These are phyloP conservation scores for Zaprionus tsacasi DNA, from an alignment of 1,140 invertebrate species.

Conservation along the genomic window DNA sequence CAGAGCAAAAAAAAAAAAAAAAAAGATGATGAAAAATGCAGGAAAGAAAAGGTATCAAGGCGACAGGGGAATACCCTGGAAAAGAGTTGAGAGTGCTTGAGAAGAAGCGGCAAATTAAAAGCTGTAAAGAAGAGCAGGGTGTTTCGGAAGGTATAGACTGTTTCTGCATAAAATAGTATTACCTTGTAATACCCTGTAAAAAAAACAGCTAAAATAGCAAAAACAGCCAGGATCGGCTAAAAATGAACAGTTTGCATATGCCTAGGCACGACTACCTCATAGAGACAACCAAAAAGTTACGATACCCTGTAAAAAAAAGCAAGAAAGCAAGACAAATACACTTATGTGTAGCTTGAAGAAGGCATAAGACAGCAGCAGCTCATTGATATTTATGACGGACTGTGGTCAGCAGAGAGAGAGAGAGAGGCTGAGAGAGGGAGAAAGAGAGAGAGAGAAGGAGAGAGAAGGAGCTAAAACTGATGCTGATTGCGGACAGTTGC, in stretches of 20 bases:
- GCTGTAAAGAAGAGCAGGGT: no score
- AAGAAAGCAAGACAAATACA: not conserved
- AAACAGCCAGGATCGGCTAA: no score
- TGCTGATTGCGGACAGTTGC: constrained; percentile 40
- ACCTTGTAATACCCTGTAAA: no score
- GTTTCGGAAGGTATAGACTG: no score
- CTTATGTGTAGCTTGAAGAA: not conserved
- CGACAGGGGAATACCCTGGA: no score
- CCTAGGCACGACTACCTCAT: not conserved
- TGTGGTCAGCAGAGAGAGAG: not conserved
- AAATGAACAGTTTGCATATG: no score
- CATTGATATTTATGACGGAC: constrained; percentile 65
- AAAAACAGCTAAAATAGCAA: no score
- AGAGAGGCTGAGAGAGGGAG: not conserved
- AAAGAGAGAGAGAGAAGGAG: not conserved
- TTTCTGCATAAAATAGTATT: no score
- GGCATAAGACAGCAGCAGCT: constrained; percentile 16
- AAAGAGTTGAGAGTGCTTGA: no score
- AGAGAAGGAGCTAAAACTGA: not conserved
- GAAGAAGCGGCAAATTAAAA: no score
- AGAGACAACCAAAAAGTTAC: not conserved
- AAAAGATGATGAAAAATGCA: not conserved
- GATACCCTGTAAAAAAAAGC: not conserved
- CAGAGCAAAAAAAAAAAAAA: constrained; percentile 11
- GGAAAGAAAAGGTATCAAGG: no score